Evolutionary conservation across 1,140 invertebrate species (phyloP).

Genomic region (Sycobia sp.): DNA sequence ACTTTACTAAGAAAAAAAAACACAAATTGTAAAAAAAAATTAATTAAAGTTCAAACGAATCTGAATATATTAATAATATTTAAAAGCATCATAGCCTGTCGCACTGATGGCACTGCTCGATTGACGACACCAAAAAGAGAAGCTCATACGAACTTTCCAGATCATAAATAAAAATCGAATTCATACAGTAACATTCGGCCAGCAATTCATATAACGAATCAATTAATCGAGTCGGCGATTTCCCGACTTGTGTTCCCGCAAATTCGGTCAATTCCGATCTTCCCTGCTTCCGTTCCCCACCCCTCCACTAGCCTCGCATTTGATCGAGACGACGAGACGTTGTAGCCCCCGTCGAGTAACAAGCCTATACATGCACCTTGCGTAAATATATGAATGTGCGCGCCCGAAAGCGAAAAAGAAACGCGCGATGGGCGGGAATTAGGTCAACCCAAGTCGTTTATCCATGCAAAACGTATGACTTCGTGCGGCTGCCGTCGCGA

Average conservation of each 20-base stretch:
- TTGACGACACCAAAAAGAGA: too few relatives aligned
- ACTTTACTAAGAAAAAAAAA: too few relatives aligned
- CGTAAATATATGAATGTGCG: too few relatives aligned
- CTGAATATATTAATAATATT: too few relatives aligned
- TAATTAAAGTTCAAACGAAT: too few relatives aligned
- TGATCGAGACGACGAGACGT: not conserved
- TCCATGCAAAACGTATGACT: constrained; percentile 18
- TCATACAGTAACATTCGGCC: not conserved
- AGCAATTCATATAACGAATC: not conserved
- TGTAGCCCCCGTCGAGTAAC: not conserved
- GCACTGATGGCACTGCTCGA: too few relatives aligned
- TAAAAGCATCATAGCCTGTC: too few relatives aligned
- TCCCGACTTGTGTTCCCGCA: not conserved
- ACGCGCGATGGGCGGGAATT: too few relatives aligned
- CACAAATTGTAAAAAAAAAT: too few relatives aligned
- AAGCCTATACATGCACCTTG: constrained; percentile 5
- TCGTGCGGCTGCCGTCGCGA: not conserved
- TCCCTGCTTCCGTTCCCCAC: not conserved
- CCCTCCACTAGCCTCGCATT: too few relatives aligned
- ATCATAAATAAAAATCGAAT: not conserved
- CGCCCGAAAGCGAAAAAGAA: too few relatives aligned
- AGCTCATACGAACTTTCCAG: not conserved
- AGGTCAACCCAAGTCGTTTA: constrained; percentile 37
- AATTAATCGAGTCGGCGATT: constrained; percentile 5
- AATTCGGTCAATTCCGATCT: constrained; percentile 4